phyloP scores from a whole-genome alignment of 2,888 invertebrate species.

The Phlogophora meticulosa region DNA sequence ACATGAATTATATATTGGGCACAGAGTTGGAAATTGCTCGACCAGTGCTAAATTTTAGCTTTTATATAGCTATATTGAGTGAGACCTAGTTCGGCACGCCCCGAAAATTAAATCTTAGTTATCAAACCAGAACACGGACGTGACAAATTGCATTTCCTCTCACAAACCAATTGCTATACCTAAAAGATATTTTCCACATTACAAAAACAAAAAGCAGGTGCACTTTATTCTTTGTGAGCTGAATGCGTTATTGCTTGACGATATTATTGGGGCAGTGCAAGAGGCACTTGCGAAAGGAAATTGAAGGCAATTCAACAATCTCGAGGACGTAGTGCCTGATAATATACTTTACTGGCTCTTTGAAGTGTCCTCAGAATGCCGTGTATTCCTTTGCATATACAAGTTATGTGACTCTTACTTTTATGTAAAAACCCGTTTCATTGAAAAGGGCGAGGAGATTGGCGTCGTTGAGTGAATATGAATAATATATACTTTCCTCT shows the following conservation, averaged over 20 bases:
- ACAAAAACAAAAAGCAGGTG: constrained; percentile 33
- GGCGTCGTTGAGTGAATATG: constrained; percentile 59
- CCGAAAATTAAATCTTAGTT: constrained; percentile 41
- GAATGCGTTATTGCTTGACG: constrained; percentile 70
- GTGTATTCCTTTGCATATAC: constrained; percentile 60
- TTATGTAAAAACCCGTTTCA: constrained; percentile 57
- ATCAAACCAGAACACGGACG: constrained; percentile 23
- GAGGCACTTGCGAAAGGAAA: constrained; percentile 74
- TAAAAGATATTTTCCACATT: constrained; percentile 13
- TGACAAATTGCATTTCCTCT: constrained; percentile 32
- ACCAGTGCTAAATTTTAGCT: constrained; percentile 5
- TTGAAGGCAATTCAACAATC: constrained; percentile 79
- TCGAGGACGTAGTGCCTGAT: constrained; percentile 71
- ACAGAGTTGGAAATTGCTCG: neutral
- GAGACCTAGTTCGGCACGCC: constrained; percentile 19
- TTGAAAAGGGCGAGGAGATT: constrained; percentile 59
- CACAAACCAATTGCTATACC: constrained; percentile 27
- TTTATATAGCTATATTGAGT: neutral
- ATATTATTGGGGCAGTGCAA: constrained; percentile 69
- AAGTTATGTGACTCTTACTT: constrained; percentile 62
- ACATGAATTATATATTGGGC: neutral
- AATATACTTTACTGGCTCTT: constrained; percentile 74
- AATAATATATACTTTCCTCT: constrained; percentile 59
- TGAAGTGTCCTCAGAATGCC: constrained; percentile 68
- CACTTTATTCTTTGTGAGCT: constrained; percentile 63